Evolutionary conservation across 2,113 vertebrate genomes (phyloP), one percentile per base, ranked within the genome.

Genomic region (Epinephelus moara): DNA sequence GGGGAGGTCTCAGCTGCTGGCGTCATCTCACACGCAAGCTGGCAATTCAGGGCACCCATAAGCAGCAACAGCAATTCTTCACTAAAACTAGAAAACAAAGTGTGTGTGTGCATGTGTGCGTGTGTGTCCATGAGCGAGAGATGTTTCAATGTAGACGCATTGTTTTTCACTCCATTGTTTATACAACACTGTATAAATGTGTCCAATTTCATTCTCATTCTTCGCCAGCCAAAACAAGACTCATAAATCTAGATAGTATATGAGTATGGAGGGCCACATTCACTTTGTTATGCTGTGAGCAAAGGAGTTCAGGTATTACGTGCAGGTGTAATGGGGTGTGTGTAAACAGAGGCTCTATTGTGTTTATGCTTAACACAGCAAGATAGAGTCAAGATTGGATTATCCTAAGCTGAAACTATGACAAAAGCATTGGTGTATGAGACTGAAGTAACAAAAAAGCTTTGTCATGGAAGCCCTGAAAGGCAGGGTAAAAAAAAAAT

Each of bases 151-250:
- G 14, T 19, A 62, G 77, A 78, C 2, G 1, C 57, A 42, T 52
- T 78, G 57, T 81, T 68, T 90, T 78, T 76, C 74, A 72, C 68
- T 45, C 25, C 4, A 2, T 60, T 86, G 78, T 72, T n/a, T 80
- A 62, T 42, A 84, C 55, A 49, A 17, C 68, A 21, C 75, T 73
- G 70, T 84, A 89, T 70, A 90, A 88, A 88, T 70, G 85, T 78
- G 74, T 80, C 40, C 91, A 91, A 85, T 87, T 84, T 84, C 56
- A 69, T 70, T 74, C 64, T 70, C 21, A 30, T 83, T 78, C 72
- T 69, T 72, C 11, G 27, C 37, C 27, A 69, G 33, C 62, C 0
- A 0, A 78, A 76, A 80, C 61, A 66, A 56, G 57, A 23, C 64
- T 75, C 81, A 85, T 91, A 76, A 67, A 89, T 91, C 83, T 55